phyloP scores from a whole-genome alignment of 2,113 vertebrate genomes.

The Planiliza haematocheilus region DNA sequence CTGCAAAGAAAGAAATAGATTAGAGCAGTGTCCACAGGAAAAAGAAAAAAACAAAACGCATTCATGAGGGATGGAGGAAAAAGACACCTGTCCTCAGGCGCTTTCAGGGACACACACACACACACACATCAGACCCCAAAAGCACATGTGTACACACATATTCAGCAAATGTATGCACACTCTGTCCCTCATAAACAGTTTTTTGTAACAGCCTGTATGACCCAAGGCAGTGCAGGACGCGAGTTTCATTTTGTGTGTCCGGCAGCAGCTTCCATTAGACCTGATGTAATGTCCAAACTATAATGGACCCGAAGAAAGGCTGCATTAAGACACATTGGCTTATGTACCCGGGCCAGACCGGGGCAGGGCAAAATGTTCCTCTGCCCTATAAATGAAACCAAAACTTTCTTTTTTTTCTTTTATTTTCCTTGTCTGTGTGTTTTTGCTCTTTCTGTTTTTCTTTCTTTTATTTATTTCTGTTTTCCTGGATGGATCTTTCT shows the following conservation, averaged over 20 bases:
- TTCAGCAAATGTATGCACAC: conserved; percentile 27
- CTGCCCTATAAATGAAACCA: conserved; percentile 1
- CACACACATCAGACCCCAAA: conserved; percentile 19
- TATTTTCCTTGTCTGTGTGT: not conserved
- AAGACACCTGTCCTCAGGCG: conserved; percentile 44
- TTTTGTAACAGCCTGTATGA: conserved; percentile 35
- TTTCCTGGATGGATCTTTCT: no score
- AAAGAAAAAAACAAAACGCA: conserved; percentile 5
- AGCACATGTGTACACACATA: conserved; percentile 18
- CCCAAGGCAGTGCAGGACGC: conserved; percentile 45
- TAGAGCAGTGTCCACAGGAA: conserved; percentile 13
- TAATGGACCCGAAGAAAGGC: conserved; percentile 66
- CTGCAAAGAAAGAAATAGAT: conserved; percentile 10
- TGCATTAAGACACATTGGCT: conserved; percentile 52
- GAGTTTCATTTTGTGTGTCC: conserved; percentile 65
- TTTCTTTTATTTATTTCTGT: not conserved
- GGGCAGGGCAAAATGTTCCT: conserved; percentile 36
- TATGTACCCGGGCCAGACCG: conserved; percentile 40
- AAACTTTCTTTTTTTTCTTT: conserved; percentile 7
- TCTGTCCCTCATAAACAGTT: conserved; percentile 29
- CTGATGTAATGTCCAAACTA: conserved; percentile 68
- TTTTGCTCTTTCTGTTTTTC: not conserved
- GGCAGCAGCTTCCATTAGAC: conserved; percentile 71
- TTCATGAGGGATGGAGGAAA: conserved; percentile 13
- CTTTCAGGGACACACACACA: conserved; percentile 9